A percentile compares a stretch with the other conserved stretches of the same genome.
Evolutionary conservation across 1,140 invertebrate genomes (phyloP).

Genomic region (Diabrotica virgifera): DNA sequence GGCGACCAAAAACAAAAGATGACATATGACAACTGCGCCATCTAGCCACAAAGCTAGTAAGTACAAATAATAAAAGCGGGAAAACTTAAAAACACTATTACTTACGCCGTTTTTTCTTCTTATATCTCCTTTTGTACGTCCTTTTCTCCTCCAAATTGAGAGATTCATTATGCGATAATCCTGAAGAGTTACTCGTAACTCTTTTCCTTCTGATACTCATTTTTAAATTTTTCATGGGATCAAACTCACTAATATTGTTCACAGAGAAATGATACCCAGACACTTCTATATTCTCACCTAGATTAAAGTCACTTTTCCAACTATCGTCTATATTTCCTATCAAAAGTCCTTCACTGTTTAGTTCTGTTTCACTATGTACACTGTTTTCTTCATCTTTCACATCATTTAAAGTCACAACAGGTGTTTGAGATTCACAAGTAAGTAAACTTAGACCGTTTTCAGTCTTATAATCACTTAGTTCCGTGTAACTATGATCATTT

Average conservation of each 20-base stretch:
- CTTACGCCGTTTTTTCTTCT: slow-evolving; percentile 40
- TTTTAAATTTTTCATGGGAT: slow-evolving; percentile 46
- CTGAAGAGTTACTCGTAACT: slow-evolving; percentile 44
- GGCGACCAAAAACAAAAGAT: not conserved
- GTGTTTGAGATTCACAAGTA: slow-evolving; percentile 36
- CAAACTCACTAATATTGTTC: slow-evolving; percentile 38
- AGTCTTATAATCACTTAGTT: slow-evolving; percentile 25
- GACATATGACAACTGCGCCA: not conserved
- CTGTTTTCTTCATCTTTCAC: slow-evolving; percentile 20
- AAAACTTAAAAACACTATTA: not conserved
- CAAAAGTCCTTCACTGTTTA: slow-evolving; percentile 28
- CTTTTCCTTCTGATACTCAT: slow-evolving; percentile 47
- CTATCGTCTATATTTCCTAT: slow-evolving; percentile 30
- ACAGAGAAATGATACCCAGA: slow-evolving; percentile 37
- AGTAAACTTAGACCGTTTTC: slow-evolving; percentile 16
- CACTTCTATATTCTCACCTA: slow-evolving; percentile 20
- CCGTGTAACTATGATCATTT: slow-evolving; percentile 31
- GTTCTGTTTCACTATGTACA: slow-evolving; percentile 20
- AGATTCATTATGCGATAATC: slow-evolving; percentile 42
- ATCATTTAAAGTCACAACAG: slow-evolving; percentile 7
- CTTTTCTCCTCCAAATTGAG: slow-evolving; percentile 35
- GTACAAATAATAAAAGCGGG: not conserved
- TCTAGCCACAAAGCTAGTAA: not conserved
- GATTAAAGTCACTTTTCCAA: slow-evolving; percentile 35
- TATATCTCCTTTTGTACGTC: slow-evolving; percentile 26